Conservation (phyloP, 1,140 invertebrate species). For the Cyclina sinensis region DNA sequence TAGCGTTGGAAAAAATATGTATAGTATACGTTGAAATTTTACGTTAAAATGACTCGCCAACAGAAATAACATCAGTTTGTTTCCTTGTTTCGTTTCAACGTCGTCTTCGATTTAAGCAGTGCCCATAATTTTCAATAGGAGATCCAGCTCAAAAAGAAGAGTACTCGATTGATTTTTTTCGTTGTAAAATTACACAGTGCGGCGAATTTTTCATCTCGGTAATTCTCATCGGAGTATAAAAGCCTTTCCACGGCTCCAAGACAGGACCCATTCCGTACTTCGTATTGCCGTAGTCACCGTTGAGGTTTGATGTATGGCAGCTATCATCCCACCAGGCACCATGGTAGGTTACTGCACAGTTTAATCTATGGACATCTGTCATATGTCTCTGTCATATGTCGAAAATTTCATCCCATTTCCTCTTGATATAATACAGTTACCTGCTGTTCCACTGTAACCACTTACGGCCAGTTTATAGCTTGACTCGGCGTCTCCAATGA, state of each 20-base stretch:
- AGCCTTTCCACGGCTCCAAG: neutral
- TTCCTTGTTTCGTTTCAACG: too few species aligned
- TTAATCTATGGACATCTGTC: neutral
- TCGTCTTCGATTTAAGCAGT: too few species aligned
- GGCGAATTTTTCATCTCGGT: conserved; percentile 47
- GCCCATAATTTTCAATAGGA: too few species aligned
- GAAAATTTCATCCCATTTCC: conserved; percentile 45
- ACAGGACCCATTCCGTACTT: neutral
- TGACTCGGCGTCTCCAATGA: neutral
- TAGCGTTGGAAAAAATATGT: too few species aligned
- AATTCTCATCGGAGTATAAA: conserved; percentile 7
- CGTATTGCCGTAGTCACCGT: conserved; percentile 51
- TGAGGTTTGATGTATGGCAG: conserved; percentile 57
- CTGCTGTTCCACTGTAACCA: conserved; percentile 12
- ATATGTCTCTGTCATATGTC: conserved; percentile 59
- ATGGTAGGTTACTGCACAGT: conserved; percentile 43
- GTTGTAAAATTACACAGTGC: neutral
- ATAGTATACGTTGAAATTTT: too few species aligned
- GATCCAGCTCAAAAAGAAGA: too few species aligned
- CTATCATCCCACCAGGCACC: conserved; percentile 62
- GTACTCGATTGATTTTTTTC: too few species aligned
- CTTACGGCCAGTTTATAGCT: neutral
- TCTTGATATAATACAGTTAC: neutral
- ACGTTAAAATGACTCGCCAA: too few species aligned
- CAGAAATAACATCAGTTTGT: too few species aligned